Conservation (phyloP, 1,140 invertebrate genomes). For the Rhizoglyphus robini region DNA sequence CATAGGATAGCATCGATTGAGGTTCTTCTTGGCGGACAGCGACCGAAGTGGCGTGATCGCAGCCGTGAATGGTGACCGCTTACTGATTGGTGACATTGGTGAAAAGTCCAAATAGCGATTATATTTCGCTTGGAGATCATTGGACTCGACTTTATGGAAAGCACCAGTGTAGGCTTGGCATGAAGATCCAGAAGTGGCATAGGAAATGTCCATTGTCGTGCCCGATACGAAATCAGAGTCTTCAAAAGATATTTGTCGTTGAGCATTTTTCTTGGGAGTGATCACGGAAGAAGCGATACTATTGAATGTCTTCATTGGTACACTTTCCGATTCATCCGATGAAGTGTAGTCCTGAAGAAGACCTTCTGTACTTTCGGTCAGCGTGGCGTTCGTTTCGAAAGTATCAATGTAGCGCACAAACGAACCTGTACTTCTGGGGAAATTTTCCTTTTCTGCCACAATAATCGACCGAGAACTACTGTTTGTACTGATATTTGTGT, state of each 20-base stretch:
- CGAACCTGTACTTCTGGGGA: not conserved
- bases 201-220: constrained; percentile 6
- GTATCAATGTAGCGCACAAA: not conserved
- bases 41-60: no score
- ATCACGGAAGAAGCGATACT: not conserved
- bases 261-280: not conserved
- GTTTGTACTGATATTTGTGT: not conserved
- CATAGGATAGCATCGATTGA: not conserved
- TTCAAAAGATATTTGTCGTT: not conserved
- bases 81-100: constrained; percentile 4
- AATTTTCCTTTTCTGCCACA: not conserved
- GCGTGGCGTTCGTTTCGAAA: no score
- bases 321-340: not conserved
- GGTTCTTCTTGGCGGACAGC: not conserved
- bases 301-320: not conserved
- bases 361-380: no score
- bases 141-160: not conserved
- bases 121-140: not conserved
- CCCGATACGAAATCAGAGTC: not conserved
- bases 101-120: not conserved
- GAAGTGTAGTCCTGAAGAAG: no score
- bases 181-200: not conserved
- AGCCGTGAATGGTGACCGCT: not conserved
- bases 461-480: not conserved
- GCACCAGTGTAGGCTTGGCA: no score